Conservation (phyloP, 2,797 vertebrate genomes). For the Diceros bicornis region DNA sequence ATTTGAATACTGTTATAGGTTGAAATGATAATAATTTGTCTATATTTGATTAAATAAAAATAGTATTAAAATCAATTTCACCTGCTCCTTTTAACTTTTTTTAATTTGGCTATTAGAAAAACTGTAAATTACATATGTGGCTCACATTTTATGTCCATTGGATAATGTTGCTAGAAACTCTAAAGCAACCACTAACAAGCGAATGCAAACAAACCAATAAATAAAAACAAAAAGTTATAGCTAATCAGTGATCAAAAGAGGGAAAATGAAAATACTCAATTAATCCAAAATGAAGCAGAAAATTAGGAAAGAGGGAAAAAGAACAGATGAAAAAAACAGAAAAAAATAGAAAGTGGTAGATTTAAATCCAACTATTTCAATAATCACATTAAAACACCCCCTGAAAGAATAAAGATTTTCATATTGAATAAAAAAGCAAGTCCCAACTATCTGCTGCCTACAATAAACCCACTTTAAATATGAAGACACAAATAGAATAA, state of each 20-base stretch:
- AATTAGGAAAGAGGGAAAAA: not conserved
- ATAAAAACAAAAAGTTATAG: not conserved
- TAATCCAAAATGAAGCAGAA: not conserved
- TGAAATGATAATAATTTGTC: not conserved
- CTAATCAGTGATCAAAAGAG: not conserved
- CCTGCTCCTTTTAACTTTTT: not conserved
- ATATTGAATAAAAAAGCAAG: not conserved
- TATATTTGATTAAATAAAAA: not conserved
- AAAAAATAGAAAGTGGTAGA: not conserved
- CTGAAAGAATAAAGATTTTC: not conserved
- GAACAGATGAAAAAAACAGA: not conserved
- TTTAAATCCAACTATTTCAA: not conserved
- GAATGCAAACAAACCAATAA: not conserved
- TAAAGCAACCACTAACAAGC: not conserved
- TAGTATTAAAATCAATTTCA: not conserved
- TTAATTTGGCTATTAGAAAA: not conserved
- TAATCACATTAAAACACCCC: not conserved
- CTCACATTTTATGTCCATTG: not conserved
- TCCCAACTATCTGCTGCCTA: not conserved
- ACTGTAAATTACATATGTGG: not conserved
- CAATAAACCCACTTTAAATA: not conserved
- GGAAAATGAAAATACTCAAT: not conserved
- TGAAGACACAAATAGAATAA: not conserved
- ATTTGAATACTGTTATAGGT: not conserved
- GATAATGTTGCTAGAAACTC: not conserved